Percentiles rank a stretch among this genome's conserved stretches.
Conservation (phyloP, 2,888 invertebrate species). For the Drosophila colorata region DNA sequence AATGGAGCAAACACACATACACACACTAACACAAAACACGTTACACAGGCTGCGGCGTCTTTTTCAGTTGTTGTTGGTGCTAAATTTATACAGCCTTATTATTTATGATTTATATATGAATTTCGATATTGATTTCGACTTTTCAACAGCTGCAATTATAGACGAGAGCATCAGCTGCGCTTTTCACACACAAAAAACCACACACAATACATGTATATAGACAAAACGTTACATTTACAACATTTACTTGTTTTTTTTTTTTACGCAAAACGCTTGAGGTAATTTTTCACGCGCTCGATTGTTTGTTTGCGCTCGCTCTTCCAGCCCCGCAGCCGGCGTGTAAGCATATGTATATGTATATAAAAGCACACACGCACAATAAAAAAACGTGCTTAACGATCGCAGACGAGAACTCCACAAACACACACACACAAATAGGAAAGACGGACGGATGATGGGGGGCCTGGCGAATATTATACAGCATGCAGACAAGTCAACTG, state of each 20-base stretch:
- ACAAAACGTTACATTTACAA: conserved; percentile 38
- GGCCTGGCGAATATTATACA: conserved; percentile 40
- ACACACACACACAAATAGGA: conserved; percentile 1
- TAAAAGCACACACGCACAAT: conserved; percentile 16
- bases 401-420: conserved; percentile 36
- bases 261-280: conserved; percentile 24
- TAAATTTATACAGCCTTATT: conserved; percentile 44
- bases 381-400: conserved; percentile 72
- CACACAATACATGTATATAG: conserved; percentile 11
- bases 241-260: conserved; percentile 25
- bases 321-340: conserved; percentile 36
- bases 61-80: conserved; percentile 29
- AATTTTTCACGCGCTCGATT: conserved; percentile 44
- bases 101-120: conserved; percentile 64
- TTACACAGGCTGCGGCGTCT: conserved; percentile 48
- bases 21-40: conserved; percentile 46
- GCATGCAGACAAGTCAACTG: conserved; percentile 80
- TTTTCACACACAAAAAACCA: conserved; percentile 34
- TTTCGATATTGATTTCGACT: conserved; percentile 65
- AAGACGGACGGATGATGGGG: conserved; percentile 43
- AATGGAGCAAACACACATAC: conserved; percentile 10
- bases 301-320: conserved; percentile 44
- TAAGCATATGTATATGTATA: conserved; percentile 30
- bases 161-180: conserved; percentile 46
- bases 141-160: conserved; percentile 46